A percentile compares a stretch with the other conserved stretches of the same genome.
Conservation (phyloP, 35 echinoderm and acorn worm genomes). For the Holothuria glaberrima region DNA sequence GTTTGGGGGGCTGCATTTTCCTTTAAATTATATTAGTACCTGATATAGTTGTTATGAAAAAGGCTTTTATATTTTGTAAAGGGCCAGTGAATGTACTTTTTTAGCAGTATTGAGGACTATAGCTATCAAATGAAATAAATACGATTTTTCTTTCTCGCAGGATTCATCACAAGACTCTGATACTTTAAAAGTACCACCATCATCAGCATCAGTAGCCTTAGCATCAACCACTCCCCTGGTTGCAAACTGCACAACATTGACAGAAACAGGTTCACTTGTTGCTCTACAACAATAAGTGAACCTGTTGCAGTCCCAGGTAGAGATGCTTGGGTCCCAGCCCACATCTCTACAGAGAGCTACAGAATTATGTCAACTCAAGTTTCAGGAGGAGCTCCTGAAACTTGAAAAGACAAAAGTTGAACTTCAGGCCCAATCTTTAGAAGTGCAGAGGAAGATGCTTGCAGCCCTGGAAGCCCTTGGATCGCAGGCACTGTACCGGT, state of each 20-base stretch:
- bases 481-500: neutral
- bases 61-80: no score
- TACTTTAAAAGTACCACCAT: neutral
- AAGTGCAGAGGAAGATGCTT: neutral
- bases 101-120: neutral
- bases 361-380: neutral
- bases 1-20: no score
- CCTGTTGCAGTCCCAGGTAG: conserved; percentile 2
- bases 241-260: no score
- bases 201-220: neutral
- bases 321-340: neutral
- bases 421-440: neutral
- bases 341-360: conserved; percentile 10
- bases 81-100: no score
- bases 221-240: no score
- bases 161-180: neutral
- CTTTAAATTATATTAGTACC: no score
- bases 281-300: neutral
- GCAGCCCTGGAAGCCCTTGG: neutral
- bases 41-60: no score
- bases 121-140: no score
- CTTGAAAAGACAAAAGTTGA: neutral
- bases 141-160: neutral
- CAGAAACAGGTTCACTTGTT: neutral
- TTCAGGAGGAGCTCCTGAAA: conserved; percentile 31